A percentile compares a stretch with the other conserved stretches of the same genome.
phyloP scores from a whole-genome alignment of 2,113 vertebrate species.

The Ailuropoda melanoleuca region DNA sequence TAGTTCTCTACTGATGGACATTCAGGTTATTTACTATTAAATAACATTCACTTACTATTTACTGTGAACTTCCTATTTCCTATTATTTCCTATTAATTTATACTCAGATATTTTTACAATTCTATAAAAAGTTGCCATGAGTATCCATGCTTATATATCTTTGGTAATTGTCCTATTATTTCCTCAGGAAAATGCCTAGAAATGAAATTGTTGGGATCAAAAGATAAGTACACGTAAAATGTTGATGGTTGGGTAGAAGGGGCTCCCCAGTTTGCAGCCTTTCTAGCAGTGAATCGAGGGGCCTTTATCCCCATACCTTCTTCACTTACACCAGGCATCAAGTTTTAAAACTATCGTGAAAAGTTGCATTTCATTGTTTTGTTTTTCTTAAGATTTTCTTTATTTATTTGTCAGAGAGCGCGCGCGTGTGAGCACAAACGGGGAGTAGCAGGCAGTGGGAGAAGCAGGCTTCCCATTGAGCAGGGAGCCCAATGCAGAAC shows the following conservation, averaged over 20 bases:
- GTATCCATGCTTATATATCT: not conserved
- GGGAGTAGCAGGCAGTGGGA: too few relatives aligned
- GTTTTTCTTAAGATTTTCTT: too few relatives aligned
- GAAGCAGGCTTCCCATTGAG: too few relatives aligned
- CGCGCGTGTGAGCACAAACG: too few relatives aligned
- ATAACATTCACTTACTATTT: not conserved
- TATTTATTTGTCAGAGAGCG: too few relatives aligned
- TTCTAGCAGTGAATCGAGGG: not conserved
- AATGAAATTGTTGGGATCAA: not conserved
- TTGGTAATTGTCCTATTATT: not conserved
- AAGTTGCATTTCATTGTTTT: constrained; percentile 17
- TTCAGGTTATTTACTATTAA: not conserved
- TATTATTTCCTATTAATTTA: not conserved
- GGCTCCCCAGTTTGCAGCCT: not conserved
- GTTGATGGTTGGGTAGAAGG: not conserved
- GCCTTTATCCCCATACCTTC: not conserved
- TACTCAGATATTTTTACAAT: not conserved
- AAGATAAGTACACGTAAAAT: not conserved
- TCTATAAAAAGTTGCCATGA: not conserved
- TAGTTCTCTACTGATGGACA: not conserved
- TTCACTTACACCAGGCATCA: not conserved
- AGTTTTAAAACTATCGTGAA: not conserved
- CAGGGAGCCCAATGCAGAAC: too few relatives aligned
- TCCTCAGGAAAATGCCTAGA: constrained; percentile 38
- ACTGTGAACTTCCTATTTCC: not conserved